phyloP scores from a whole-genome alignment of 2,797 vertebrate species.

The Cephalopachus bancanus region DNA sequence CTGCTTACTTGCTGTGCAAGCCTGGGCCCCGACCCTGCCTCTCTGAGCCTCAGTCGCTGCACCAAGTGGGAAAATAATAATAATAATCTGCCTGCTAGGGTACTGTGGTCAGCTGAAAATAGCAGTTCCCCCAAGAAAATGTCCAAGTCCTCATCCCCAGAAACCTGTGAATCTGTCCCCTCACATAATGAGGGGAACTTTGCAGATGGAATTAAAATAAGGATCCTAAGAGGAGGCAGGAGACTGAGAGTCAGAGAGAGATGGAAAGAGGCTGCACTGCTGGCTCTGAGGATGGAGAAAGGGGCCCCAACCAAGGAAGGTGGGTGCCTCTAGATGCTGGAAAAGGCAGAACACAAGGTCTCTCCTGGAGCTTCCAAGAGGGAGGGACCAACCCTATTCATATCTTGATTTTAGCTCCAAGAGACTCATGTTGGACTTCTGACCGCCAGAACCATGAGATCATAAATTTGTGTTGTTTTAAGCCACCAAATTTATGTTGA shows the following conservation, averaged over 20 bases:
- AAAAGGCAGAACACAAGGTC: neutral
- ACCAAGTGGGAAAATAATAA: neutral
- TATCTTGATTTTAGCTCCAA: neutral
- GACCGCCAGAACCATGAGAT: neutral
- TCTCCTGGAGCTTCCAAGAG: neutral
- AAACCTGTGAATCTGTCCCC: neutral
- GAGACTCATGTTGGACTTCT: neutral
- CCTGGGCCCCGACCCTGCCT: too few species aligned
- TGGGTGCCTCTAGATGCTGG: too few species aligned
- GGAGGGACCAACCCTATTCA: too few species aligned
- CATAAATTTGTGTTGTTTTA: too few species aligned
- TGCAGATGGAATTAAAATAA: neutral
- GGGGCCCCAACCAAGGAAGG: too few species aligned
- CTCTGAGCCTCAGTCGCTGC: neutral
- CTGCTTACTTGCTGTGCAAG: too few species aligned
- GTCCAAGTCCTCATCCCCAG: neutral
- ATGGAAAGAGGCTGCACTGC: rapidly evolving
- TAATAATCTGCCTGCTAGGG: neutral
- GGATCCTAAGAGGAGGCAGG: neutral
- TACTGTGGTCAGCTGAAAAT: rapidly evolving
- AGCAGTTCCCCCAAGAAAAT: neutral
- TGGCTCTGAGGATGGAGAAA: too few species aligned
- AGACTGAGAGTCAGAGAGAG: neutral
- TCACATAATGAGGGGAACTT: neutral
- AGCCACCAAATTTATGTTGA: too few species aligned